Percentiles rank a stretch among this genome's conserved stretches.
These are phyloP conservation scores for Euclidia mi DNA, from an alignment of 2,888 invertebrate genomes.

Conservation along the genomic window DNA sequence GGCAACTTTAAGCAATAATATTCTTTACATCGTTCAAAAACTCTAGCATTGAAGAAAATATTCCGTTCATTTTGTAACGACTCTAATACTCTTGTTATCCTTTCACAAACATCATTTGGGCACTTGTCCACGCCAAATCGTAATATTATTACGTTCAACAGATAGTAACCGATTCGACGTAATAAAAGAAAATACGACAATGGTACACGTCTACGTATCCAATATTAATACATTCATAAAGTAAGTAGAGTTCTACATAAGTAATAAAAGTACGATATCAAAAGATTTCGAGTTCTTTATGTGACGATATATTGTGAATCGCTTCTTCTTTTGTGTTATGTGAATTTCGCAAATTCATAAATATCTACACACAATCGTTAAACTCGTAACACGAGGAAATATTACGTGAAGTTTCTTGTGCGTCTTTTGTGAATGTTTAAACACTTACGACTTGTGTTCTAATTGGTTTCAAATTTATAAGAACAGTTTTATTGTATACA, in stretches of 20 bases:
- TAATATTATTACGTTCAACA: slow-evolving; percentile 14
- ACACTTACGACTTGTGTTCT: slow-evolving; percentile 36
- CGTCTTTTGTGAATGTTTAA: slow-evolving; percentile 41
- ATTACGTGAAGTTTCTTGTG: slow-evolving; percentile 26
- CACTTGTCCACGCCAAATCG: background rate
- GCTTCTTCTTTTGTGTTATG: slow-evolving; percentile 64
- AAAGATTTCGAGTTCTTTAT: slow-evolving; percentile 71
- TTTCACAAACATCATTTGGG: no score
- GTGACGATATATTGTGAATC: slow-evolving; percentile 54
- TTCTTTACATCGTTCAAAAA: no score
- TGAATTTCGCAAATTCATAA: slow-evolving; percentile 59
- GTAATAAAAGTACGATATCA: slow-evolving; percentile 67
- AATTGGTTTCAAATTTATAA: slow-evolving; percentile 18
- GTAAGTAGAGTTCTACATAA: slow-evolving; percentile 45
- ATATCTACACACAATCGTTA: slow-evolving; percentile 54
- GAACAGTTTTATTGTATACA: no score
- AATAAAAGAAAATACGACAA: slow-evolving; percentile 36
- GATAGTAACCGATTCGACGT: slow-evolving; percentile 18
- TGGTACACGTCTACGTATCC: slow-evolving; percentile 37
- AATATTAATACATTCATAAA: slow-evolving; percentile 44
- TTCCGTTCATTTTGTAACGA: no score
- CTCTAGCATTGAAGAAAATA: no score
- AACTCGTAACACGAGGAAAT: slow-evolving; percentile 48
- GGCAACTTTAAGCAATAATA: no score
- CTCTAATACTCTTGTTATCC: no score